Evolutionary conservation across 2,888 invertebrate species (phyloP), one percentile per base, ranked within the genome.

Genomic region (Lithosia quadra): DNA sequence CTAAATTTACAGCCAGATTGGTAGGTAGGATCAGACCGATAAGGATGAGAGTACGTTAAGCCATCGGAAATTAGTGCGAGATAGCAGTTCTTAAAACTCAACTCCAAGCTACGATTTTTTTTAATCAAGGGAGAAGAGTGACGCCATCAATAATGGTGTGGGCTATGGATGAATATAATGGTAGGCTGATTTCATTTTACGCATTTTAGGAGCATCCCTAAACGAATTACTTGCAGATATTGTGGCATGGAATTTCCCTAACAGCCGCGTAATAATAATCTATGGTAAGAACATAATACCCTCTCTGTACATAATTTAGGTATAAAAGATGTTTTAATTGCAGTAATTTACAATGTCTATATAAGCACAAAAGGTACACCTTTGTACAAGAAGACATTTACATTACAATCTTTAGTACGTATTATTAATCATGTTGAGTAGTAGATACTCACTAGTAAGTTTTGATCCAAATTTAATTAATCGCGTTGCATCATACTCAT

Each of bases 181-280:
- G 9, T 49, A 9, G 49, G 9, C 5, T n/a, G 49, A 49, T 49
- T 49, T 43, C 7, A 43, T 36, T 13, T 59, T 34, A 15, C 59
- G 21, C 34, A 34, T 59, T 34, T 36, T 21, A 59, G 13, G 36
- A 11, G 21, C 59, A 13, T 34, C 36, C 4, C 36, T 1, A 36
- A 56, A 24, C 34, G 21, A 36, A 34, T 59, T 59, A 59, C 22
- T 59, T 21, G 36, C 59, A 34, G 59, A 36, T 22, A 59, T 22
- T 60, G 15, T 15, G 9, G 10, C 15, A 9, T 60, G 36, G 22
- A 59, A 60, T 8, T 60, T 60, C 22, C 36, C 15, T 15, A 60
- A 36, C 8, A 0, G 2, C 13, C 21, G 21, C 34, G n/a, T 34
- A 22, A 59, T 34, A 60, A 15, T 21, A 36, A 21, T 36, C 22